Conservation (phyloP, 2,888 invertebrate genomes). For the Cephus runcator region DNA sequence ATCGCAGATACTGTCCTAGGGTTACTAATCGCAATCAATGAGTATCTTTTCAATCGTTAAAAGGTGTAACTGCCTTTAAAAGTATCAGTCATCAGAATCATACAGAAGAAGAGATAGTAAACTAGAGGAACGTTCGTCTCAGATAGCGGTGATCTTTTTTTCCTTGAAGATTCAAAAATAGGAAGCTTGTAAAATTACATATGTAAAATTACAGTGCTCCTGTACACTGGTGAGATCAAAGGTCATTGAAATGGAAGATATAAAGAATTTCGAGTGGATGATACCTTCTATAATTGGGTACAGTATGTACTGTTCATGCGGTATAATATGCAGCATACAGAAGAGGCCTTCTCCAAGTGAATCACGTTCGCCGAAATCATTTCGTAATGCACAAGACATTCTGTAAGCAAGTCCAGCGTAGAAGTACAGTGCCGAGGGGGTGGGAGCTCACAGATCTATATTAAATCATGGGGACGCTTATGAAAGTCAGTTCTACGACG, state of each 20-base stretch:
- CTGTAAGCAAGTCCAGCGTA: background rate
- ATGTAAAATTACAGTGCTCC: background rate
- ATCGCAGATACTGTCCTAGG: background rate
- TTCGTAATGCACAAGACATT: background rate
- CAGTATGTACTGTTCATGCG: background rate
- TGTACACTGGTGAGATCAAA: background rate
- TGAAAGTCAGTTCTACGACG: constrained; percentile 41
- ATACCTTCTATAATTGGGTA: background rate
- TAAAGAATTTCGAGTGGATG: background rate
- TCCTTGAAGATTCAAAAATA: background rate
- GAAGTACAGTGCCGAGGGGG: constrained; percentile 27
- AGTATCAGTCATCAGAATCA: background rate
- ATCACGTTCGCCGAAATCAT: background rate
- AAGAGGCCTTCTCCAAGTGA: background rate
- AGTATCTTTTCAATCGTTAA: background rate
- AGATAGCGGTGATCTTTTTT: background rate
- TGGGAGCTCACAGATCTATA: constrained; percentile 53
- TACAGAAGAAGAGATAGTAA: background rate
- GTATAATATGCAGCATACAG: background rate
- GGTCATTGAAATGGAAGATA: background rate
- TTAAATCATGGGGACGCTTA: constrained; percentile 60
- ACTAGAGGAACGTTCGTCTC: background rate
- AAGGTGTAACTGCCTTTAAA: background rate
- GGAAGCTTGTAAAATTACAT: background rate
- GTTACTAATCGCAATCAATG: background rate